Conservation (phyloP, 2,113 vertebrate genomes). For the Pardalotus punctatus region DNA sequence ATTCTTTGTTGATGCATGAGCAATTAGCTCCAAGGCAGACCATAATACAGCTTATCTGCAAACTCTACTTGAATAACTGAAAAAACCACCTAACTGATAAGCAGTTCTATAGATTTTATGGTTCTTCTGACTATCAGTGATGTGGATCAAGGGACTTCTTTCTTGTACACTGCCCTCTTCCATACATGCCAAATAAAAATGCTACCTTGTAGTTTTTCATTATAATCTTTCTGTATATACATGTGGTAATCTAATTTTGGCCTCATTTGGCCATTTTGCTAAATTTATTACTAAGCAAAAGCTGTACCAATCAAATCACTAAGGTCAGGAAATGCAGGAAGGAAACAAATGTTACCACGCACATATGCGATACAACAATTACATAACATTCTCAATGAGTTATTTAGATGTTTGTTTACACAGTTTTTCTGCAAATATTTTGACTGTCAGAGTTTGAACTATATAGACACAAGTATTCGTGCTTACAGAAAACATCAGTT, state of each 20-base stretch:
- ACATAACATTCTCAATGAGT: not conserved
- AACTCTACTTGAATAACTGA: not conserved
- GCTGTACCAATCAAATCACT: not conserved
- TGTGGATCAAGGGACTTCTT: not conserved
- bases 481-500: not conserved
- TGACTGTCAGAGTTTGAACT: not conserved
- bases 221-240: not conserved
- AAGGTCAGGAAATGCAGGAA: not conserved
- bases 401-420: not conserved
- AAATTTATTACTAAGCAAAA: not conserved
- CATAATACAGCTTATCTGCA: not conserved
- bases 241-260: not conserved
- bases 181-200: not conserved
- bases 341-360: not conserved
- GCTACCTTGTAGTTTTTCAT: not conserved
- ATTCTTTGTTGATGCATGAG: not conserved
- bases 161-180: not conserved
- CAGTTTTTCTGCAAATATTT: not conserved
- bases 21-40: not conserved
- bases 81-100: not conserved
- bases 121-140: not conserved
- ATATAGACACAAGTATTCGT: not conserved
- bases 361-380: not conserved
- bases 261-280: not conserved
- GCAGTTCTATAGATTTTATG: not conserved